These are phyloP conservation scores for Ganaspis sp. DNA, from an alignment of 1,140 invertebrate genomes.

Conservation along the genomic window DNA sequence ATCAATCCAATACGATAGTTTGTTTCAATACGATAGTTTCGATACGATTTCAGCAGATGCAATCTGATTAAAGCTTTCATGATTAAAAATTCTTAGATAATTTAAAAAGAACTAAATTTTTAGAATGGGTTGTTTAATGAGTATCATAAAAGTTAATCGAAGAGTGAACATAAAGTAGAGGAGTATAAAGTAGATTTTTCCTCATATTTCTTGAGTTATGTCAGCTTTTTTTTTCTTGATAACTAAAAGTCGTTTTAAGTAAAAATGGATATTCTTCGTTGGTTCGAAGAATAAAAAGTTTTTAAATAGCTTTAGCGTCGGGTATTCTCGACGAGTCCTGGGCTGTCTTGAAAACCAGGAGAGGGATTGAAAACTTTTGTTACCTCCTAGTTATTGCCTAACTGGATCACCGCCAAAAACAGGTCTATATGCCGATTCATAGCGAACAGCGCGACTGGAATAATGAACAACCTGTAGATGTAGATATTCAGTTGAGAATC, in stretches of 20 bases:
- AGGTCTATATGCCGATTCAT: conserved; percentile 64
- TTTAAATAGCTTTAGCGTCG: conserved; percentile 28
- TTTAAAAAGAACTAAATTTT: no score
- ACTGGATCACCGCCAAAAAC: conserved; percentile 62
- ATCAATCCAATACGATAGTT: no score
- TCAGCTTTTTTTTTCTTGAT: not conserved
- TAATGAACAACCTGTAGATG: conserved; percentile 71
- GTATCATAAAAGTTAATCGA: conserved; percentile 5
- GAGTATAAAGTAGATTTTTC: not conserved
- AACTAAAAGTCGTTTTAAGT: conserved; percentile 27
- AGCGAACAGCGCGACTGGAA: conserved; percentile 57
- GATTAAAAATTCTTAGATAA: no score
- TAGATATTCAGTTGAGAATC: conserved; percentile 42
- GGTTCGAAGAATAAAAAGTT: conserved; percentile 24
- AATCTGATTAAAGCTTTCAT: no score
- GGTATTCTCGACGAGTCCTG: conserved; percentile 4
- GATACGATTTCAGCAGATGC: no score
- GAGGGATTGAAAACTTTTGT: conserved; percentile 41
- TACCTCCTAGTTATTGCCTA: conserved; percentile 40
- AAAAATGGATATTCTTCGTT: conserved; percentile 12
- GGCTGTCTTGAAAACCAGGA: conserved; percentile 28
- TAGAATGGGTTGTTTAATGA: not conserved
- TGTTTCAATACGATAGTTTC: no score
- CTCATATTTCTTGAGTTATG: not conserved
- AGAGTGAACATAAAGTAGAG: not conserved